These are phyloP conservation scores for Gymnocypris eckloni DNA, from an alignment of 2,797 vertebrate species.

Conservation along the genomic window DNA sequence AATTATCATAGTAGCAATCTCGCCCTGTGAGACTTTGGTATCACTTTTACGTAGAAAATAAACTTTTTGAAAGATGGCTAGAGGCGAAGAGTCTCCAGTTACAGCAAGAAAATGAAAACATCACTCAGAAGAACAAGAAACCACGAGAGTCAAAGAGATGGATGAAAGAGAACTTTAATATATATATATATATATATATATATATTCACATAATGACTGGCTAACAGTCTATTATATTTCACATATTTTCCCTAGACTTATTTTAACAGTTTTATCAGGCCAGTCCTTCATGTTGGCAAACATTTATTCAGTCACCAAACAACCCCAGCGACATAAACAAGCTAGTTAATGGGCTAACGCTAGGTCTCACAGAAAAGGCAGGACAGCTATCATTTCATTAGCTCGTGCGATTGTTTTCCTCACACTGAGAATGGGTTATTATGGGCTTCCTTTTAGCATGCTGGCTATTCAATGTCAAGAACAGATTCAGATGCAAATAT, in stretches of 20 bases:
- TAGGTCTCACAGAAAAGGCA: constrained; percentile 19
- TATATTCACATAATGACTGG: background rate
- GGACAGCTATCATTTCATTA: constrained; percentile 43
- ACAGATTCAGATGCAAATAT: constrained; percentile 52
- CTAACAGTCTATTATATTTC: background rate
- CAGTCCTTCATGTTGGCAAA: constrained; percentile 13
- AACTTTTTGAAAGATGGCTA: background rate
- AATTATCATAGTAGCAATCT: background rate
- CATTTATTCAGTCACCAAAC: constrained; percentile 15
- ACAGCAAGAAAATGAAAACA: constrained; percentile 11
- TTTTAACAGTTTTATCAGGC: background rate
- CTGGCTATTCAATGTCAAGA: constrained; percentile 51
- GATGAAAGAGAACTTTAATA: background rate
- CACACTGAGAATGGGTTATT: constrained; percentile 42
- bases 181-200: too few relatives aligned
- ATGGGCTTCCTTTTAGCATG: constrained; percentile 43
- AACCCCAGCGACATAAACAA: constrained; percentile 10
- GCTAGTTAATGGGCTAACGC: constrained; percentile 25
- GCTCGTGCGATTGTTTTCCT: constrained; percentile 52
- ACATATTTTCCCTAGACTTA: background rate
- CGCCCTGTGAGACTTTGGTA: background rate
- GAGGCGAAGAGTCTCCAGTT: background rate
- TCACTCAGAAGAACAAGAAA: background rate
- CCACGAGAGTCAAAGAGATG: background rate
- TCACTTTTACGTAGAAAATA: background rate